Evolutionary conservation across 2,797 vertebrate genomes (phyloP).

Genomic region (Sebastes diaconus): DNA sequence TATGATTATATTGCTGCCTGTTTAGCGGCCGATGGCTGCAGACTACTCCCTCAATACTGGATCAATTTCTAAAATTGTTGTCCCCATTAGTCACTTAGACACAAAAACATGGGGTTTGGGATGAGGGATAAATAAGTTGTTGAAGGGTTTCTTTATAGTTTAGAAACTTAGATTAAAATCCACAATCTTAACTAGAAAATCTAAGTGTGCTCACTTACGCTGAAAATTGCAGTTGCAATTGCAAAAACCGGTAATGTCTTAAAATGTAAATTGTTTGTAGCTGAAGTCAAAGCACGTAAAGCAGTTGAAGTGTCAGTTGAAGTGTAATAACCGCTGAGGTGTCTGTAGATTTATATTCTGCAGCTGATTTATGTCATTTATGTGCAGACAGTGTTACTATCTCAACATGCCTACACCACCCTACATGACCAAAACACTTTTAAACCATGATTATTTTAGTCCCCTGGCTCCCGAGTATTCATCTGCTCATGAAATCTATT

Average conservation of each 20-base stretch:
- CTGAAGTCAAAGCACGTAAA: not conserved
- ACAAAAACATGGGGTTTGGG: no score
- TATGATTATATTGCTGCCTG: no score
- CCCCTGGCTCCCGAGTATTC: not conserved
- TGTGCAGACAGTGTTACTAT: not conserved
- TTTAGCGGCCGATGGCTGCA: no score
- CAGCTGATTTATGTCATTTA: not conserved
- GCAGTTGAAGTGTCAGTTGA: not conserved
- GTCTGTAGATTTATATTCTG: not conserved
- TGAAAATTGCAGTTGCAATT: no score
- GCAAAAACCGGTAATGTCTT: not conserved
- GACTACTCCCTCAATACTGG: no score
- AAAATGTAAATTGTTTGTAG: not conserved
- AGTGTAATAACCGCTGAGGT: not conserved
- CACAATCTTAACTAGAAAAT: no score
- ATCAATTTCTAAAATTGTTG: no score
- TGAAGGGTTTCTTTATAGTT: no score
- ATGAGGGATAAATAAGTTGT: no score
- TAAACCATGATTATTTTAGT: not conserved
- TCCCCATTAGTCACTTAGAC: no score
- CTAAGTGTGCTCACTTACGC: no score
- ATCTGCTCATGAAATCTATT: constrained; percentile 29
- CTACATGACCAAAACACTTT: not conserved
- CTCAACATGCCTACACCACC: not conserved
- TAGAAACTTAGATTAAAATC: no score